Base-by-base conservation (phyloP, 1,140 invertebrate genomes). In the Drosophila navojoa region DNA sequence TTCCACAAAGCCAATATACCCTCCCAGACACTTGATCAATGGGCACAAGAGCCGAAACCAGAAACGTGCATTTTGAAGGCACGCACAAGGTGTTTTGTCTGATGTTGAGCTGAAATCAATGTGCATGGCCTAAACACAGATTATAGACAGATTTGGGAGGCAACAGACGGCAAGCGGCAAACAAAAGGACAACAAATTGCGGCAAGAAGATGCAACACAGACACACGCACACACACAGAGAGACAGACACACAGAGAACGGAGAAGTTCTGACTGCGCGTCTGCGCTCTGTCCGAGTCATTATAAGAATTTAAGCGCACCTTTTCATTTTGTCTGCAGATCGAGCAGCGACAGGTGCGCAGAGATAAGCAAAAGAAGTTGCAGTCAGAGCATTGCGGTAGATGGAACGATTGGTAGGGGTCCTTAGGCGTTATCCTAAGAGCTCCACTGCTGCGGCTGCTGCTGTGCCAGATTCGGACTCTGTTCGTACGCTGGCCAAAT, bases 271-370 rank as follows among this genome's bases (percentile, higher is more conserved):
- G 53, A 50, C 49, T 52, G 10, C 11, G 29, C 27, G 25, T 32
- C 58, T 4, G 27, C 4, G 44, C 59, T 77, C 77, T 49, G 19
- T 49, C 32, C 78, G 80, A 89, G 84, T 89, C 84, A 89, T 89
- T 89, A 89, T 89, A 74, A 80, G 84, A 89, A 89, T 89, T 89
- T 89, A 89, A 89, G 84, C 84, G 84, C 84, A 89, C 84, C 84
- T 89, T 89, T 89, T 77, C 79, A 86, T 84, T 89, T 84, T 67
- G 79, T 76, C 77, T 75, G 38, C 47, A 54, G 55, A 76, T 78
- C 69, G 74, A 66, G 55, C 54, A 60, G 60, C 84, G 84, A 89
- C 84, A 89, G 84, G 84, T 89, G 84, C 84, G 81, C 77, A 81
- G 44, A 55, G 44, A 67, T 60, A 67, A 70, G 72, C 59, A 50